Base-by-base conservation (phyloP, 2,888 invertebrate species). In the Altica lythri region DNA sequence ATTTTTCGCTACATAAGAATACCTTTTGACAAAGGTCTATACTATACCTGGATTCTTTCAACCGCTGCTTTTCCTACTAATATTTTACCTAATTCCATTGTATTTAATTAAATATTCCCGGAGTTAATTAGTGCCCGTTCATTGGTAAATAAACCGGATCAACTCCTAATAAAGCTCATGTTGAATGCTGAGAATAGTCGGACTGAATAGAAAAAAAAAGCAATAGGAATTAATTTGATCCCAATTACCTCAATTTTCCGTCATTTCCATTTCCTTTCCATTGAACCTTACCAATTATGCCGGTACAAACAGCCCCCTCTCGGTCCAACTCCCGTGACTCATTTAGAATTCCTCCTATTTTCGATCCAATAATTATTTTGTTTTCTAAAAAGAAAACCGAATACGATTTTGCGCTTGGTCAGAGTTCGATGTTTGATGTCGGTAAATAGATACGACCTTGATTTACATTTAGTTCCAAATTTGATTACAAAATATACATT, bases 201-300 rank as follows among this genome's bases (percentile, higher is more conserved):
- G 27, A 48, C 19, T 30, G 8, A 18, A 27, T 38, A 30, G 13
- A 32, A 37, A 47, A 38, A 47, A 18, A 48, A 38, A 48, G 17
- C 48, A n/a, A 29, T 29, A n/a, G 49, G 40, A 49, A 40, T 49
- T 49, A 49, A 49, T 49, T 49, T 40, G 49, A 40, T 40, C 40
- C 40, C 32, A 42, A 49, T 49, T 49, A 49, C 49, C 49, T 49
- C 49, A 40, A 49, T 49, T 49, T 49, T 49, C 40, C 32, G 14
- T 49, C 40, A 49, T 48, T 40, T 48, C 40, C 48, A 48, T 40
- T 49, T 49, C 40, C 49, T 49, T 49, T 49, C 40, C 17, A 49
- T 49, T 16, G 49, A 40, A 49, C 49, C 49, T 49, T 40, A 32
- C 32, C 37, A 49, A 49, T 49, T 49, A 49, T 42, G 27, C 30